Conservation (phyloP, 2,888 invertebrate species). For the Crematogaster levior region DNA sequence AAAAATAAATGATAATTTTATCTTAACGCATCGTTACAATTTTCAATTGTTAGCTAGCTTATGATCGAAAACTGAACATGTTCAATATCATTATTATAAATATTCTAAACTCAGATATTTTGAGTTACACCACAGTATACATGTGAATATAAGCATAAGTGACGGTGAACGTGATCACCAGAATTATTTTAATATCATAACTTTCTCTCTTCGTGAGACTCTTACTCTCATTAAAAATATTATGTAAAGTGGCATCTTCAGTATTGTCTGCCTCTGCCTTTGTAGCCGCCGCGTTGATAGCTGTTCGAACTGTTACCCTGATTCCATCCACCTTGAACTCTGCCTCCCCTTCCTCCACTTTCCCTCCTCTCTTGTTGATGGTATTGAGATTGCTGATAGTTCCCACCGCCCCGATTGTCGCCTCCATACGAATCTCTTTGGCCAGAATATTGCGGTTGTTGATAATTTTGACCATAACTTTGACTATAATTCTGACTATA, state of each 20-base stretch:
- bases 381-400: too few species aligned
- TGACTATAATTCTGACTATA: constrained; percentile 54
- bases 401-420: constrained; percentile 67
- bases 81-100: constrained; percentile 16
- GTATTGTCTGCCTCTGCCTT: constrained; percentile 66
- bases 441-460: constrained; percentile 38
- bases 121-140: constrained; percentile 37
- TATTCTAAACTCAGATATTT: constrained; percentile 16
- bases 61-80: neutral
- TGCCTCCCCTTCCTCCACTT: constrained; percentile 77
- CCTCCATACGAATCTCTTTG: constrained; percentile 61
- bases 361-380: constrained; percentile 67
- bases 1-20: constrained; percentile 1
- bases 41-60: constrained; percentile 5
- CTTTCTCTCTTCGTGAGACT: neutral
- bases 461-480: constrained; percentile 53
- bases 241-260: constrained; percentile 44
- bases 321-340: constrained; percentile 85
- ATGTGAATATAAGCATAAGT: constrained; percentile 31
- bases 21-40: neutral
- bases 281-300: constrained; percentile 73
- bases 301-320: constrained; percentile 76
- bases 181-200: constrained; percentile 26
- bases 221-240: neutral
- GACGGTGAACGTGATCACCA: neutral